phyloP scores from a whole-genome alignment of 92 coral and sea anemone species.

The Paragorgia papillata region DNA sequence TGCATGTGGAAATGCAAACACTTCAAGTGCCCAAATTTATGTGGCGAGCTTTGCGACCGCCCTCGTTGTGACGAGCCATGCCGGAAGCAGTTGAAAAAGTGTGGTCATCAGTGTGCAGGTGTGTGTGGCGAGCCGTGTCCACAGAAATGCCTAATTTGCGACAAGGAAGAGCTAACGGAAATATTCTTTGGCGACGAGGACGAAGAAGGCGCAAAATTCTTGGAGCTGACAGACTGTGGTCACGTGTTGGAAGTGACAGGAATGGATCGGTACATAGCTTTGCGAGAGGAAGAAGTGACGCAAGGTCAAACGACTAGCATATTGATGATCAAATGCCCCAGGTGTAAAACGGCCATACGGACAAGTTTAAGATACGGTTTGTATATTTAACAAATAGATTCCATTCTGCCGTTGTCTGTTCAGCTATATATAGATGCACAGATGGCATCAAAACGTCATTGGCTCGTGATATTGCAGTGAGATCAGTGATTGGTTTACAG shows the following conservation, averaged over 20 bases:
- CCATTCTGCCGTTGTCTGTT: too few species aligned
- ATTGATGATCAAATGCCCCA: constrained; percentile 75
- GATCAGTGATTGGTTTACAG: too few species aligned
- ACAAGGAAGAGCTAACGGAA: constrained; percentile 83
- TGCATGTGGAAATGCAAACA: constrained; percentile 82
- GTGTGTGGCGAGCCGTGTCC: constrained; percentile 97
- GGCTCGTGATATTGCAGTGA: too few species aligned
- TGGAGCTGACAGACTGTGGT: constrained; percentile 82
- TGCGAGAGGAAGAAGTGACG: constrained; percentile 41
- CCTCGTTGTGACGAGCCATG: constrained; percentile 76
- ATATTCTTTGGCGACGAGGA: constrained; percentile 86
- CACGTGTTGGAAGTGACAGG: constrained; percentile 79
- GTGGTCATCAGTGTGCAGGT: constrained; percentile 85
- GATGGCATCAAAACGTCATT: too few species aligned
- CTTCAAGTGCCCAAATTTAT: constrained; percentile 61
- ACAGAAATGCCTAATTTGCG: constrained; percentile 81
- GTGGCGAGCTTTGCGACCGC: constrained; percentile 82
- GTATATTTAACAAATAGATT: too few species aligned
- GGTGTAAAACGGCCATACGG: constrained; percentile 75
- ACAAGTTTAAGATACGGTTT: constrained; percentile 83
- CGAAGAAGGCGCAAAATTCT: constrained; percentile 76
- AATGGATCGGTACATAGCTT: constrained; percentile 84
- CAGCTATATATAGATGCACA: too few species aligned
- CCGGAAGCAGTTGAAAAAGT: constrained; percentile 41
- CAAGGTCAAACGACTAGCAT: constrained; percentile 46